Base-by-base conservation (phyloP, 2,888 invertebrate species). In the Pycnomerus fuliginosus region DNA sequence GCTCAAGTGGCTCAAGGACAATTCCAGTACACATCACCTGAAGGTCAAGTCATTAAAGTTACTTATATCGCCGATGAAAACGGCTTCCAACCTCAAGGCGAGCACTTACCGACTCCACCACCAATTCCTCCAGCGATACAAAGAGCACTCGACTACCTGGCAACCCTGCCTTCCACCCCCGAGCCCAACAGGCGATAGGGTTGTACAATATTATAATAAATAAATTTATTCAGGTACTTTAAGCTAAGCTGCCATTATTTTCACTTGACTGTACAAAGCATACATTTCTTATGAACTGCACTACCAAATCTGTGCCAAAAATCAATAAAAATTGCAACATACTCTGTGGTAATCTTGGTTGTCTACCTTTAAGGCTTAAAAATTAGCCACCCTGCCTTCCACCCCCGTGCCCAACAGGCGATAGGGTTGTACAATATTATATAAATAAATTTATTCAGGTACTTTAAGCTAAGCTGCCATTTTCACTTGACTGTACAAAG, bases 41-140 rank as follows among this genome's bases (percentile, higher is more conserved):
- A 80, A 55, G 79, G 79, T 50, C 49, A 65, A 51, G 55, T 58
- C 3, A 61, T 66, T 14, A 76, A 79, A 54, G 61, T 85, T 44
- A 72, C 75, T 1, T 86, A 85, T 70, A 69, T 79, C 23, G 84
- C 86, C 35, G 80, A 85, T 60, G 85, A 85, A 65, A 84, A 84
- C 53, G 84, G 84, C 36, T 84, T 75, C 75, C 80, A 81, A 64
- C 81, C 83, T 3, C 76, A 73, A 56, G 80, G 80, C n/a, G 74
- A 73, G 13, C 80, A 80, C 53, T 64, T 81, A 1, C 81, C 81
- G 17, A 80, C 80, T 1, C 76, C 85, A 16, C 85, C 83, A 23
- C 85, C 85, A 44, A 80, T 84, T 48, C 85, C 85, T 31, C 78
- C 74, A 47, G 82, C 78, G 37, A 85, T 85, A 58, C 81, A 81